Conservation (phyloP, 2,888 invertebrate genomes). For the Gandaritis pyraliata region DNA sequence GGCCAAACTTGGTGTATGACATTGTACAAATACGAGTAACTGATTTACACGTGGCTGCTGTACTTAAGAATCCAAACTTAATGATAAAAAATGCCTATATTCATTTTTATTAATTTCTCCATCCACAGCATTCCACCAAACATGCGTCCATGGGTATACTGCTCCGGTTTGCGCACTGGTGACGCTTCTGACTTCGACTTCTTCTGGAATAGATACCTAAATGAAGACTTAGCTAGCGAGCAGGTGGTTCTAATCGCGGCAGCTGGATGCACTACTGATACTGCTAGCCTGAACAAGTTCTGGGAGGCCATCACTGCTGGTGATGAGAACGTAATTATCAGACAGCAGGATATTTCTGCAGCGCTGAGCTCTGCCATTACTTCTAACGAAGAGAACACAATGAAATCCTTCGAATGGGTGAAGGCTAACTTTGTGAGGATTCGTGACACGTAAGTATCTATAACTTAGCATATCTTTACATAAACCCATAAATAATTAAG, state of each 20-base stretch:
- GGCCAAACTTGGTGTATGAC: not conserved
- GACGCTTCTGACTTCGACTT: conserved; percentile 86
- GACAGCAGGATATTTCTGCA: conserved; percentile 71
- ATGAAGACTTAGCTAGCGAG: conserved; percentile 87
- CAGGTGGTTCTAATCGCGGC: conserved; percentile 86
- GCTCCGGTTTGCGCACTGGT: conserved; percentile 88
- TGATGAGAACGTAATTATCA: conserved; percentile 50
- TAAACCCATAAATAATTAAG: conserved; percentile 1
- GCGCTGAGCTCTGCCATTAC: conserved; percentile 79
- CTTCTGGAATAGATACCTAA: conserved; percentile 86
- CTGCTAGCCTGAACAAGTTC: conserved; percentile 58
- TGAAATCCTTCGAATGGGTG: conserved; percentile 83
- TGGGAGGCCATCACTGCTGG: conserved; percentile 59
- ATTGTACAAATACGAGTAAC: no score
- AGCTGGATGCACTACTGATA: conserved; percentile 87
- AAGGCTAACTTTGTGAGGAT: conserved; percentile 54
- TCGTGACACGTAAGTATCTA: conserved; percentile 51
- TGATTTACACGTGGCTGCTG: no score
- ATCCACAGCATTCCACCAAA: conserved; percentile 64
- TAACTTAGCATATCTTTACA: not conserved
- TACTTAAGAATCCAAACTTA: no score
- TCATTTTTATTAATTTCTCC: not conserved
- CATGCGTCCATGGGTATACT: conserved; percentile 89
- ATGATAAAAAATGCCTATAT: no score
- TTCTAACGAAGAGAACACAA: conserved; percentile 82